phyloP scores from a whole-genome alignment of 2,113 vertebrate species.

The Charadrius vociferus region DNA sequence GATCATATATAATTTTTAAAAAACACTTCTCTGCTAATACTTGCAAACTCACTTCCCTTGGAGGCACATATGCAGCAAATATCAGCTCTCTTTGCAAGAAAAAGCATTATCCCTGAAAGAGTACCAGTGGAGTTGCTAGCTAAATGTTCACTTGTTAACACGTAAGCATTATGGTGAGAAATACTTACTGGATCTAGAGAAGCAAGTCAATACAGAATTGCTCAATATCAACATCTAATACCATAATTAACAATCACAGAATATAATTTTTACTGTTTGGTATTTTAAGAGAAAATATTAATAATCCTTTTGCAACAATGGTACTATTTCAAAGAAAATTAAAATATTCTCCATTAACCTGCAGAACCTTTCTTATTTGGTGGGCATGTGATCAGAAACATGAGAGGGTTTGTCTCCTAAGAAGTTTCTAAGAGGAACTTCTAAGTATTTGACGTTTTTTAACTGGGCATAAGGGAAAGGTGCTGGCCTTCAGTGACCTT shows the following conservation, averaged over 20 bases:
- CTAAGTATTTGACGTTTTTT: background rate
- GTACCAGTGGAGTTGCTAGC: background rate
- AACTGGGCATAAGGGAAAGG: background rate
- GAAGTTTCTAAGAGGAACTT: background rate
- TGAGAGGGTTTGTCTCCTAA: background rate
- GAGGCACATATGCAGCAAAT: background rate
- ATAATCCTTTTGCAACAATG: background rate
- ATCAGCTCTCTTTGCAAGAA: background rate
- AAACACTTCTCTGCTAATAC: background rate
- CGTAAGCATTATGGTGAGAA: background rate
- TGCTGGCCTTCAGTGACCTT: background rate
- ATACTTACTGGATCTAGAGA: background rate
- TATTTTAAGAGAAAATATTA: background rate
- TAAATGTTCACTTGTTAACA: background rate
- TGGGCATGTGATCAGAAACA: background rate
- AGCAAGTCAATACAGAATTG: background rate
- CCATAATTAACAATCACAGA: background rate
- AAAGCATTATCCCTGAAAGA: background rate
- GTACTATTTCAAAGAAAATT: background rate
- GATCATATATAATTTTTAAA: background rate
- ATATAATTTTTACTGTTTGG: background rate
- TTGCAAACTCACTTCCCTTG: background rate
- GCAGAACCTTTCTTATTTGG: background rate
- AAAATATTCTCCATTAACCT: background rate
- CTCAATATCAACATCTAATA: background rate